These are phyloP conservation scores for Prunella fulvescens DNA, from an alignment of 2,113 vertebrate genomes.

Conservation along the genomic window DNA sequence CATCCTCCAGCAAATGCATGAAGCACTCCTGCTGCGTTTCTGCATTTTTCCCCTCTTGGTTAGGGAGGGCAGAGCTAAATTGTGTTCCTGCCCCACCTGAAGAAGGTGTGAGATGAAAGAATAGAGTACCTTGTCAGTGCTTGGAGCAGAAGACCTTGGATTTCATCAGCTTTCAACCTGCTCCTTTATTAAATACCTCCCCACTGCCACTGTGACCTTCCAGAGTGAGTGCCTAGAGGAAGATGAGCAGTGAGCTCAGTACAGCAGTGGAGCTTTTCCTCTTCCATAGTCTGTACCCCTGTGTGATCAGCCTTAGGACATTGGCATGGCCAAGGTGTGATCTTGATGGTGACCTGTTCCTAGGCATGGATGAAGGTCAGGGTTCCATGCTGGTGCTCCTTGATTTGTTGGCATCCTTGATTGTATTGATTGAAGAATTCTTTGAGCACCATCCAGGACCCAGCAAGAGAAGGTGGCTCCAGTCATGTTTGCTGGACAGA, in stretches of 20 bases:
- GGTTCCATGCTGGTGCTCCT: neutral
- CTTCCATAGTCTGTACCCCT: neutral
- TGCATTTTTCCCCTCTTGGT: neutral
- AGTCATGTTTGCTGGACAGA: neutral
- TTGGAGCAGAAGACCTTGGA: neutral
- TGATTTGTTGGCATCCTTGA: neutral
- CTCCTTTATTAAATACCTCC: neutral
- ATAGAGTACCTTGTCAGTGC: neutral
- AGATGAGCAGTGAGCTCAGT: neutral
- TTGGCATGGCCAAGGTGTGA: neutral
- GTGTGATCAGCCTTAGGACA: neutral
- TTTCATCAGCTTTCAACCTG: neutral
- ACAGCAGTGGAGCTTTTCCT: neutral
- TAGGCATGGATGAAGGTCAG: neutral
- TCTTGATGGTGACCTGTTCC: neutral
- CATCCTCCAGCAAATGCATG: neutral
- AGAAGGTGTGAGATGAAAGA: neutral
- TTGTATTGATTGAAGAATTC: neutral
- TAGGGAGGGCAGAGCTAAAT: neutral
- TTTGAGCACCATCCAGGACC: neutral
- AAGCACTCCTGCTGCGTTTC: neutral
- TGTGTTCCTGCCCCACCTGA: neutral
- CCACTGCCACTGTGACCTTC: neutral
- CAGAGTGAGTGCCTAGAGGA: neutral
- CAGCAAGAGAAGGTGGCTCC: neutral